Evolutionary conservation across 2,797 vertebrate genomes (phyloP), one percentile per base, ranked within the genome.

Genomic region (Poeciliopsis turneri): DNA sequence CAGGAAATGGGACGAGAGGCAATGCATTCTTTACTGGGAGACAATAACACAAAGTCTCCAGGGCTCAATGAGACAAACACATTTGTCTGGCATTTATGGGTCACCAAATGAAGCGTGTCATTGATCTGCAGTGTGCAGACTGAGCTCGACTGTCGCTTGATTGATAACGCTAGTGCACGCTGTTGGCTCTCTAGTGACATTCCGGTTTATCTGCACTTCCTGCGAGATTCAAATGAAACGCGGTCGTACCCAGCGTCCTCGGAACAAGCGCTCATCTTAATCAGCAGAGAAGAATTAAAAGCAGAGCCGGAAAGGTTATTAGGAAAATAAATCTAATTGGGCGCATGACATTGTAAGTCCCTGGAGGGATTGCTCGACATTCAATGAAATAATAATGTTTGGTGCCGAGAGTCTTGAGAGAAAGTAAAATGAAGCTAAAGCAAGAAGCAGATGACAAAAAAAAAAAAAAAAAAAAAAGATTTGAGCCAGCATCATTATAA

Each of bases 61-160:
- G 89, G 83, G 80, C 41, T 73, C 59, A 82, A 20, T 76, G 30
- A 81, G 81, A 81, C 74, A 87, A 88, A 84, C 85, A 85, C 87
- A 88, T 92, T 90, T 83, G 78, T 92, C 89, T 85, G 75, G 66
- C 25, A 9, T 85, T 78, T 78, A 57, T 69, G 68, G 59, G 80
- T 78, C 72, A 78, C 53, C 64, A 82, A 90, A 92, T 89, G 81
- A 91, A 90, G 88, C 78, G 57, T 86, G 79, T 89, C 88, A 94
- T 93, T 92, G 90, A 90, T 91, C 91, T 89, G 76, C 84, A 87
- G 70, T 43, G 82, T 53, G 83, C 91, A 72, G 83, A 77, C 75
- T 80, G 11, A n/a, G 81, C 72, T 55, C 6, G 23, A 82, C 85
- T 70, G 39, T 77, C n/a, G 49, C 46, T 70, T 84, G 87, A 91